Percentiles rank a stretch among this genome's conserved stretches.
These are phyloP conservation scores for Xenops minutus DNA, from an alignment of 2,797 vertebrate genomes.

Conservation along the genomic window DNA sequence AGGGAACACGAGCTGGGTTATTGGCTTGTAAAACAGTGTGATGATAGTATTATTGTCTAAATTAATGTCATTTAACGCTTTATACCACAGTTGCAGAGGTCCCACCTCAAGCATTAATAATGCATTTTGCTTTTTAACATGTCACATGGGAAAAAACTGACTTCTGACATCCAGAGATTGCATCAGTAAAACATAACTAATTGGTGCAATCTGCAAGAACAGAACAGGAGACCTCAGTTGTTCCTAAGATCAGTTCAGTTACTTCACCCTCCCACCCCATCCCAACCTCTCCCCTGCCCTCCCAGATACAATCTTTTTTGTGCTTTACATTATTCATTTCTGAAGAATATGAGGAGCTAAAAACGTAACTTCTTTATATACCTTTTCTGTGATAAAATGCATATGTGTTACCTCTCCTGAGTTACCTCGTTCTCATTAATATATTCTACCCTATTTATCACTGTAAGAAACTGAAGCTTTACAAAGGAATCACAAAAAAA, in stretches of 20 bases:
- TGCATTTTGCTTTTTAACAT: slow-evolving; percentile 30
- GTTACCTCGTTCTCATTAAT: background rate
- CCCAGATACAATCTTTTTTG: background rate
- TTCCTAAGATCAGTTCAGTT: background rate
- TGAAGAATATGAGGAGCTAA: background rate
- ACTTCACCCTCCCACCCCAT: background rate
- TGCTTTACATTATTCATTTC: background rate
- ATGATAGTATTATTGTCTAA: slow-evolving; percentile 59
- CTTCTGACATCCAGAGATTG: background rate
- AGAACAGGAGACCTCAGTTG: background rate
- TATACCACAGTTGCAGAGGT: slow-evolving; percentile 24
- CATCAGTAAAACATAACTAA: slow-evolving; percentile 23
- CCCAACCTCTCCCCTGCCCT: background rate
- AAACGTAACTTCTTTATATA: background rate
- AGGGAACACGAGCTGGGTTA: slow-evolving; percentile 46
- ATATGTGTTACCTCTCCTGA: background rate
- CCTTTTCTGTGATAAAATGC: background rate
- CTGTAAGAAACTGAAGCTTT: slow-evolving; percentile 20
- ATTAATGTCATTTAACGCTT: slow-evolving; percentile 65
- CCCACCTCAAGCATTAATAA: slow-evolving; percentile 53
- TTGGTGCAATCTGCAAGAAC: background rate
- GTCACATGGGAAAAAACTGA: background rate
- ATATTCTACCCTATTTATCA: slow-evolving; percentile 27
- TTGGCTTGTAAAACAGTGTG: slow-evolving; percentile 63
- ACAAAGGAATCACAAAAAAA: background rate